Base-by-base conservation (phyloP, 2,888 invertebrate genomes). In the Steinernema scapterisci region DNA sequence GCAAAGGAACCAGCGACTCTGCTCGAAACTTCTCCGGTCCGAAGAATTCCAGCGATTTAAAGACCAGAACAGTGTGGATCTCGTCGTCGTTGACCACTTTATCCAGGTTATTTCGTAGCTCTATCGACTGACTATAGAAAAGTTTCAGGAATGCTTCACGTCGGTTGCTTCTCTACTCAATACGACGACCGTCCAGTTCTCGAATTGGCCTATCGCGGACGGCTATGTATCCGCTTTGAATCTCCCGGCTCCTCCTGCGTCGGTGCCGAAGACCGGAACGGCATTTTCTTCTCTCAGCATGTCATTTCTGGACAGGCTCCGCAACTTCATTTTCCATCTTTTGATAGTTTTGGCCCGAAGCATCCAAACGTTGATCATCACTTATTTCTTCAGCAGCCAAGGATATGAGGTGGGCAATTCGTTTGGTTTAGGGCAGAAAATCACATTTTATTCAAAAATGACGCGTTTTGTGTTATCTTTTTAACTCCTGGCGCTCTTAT, bases 191-290 rank as follows among this genome's bases (percentile, higher is more conserved):
- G 77, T 85, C 27, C 83, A 84, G 70, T 85, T 83, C 72, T 83
- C 83, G 13, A 85, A 85, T 72, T 85, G 85, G 85, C 85, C 85
- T 1, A 80, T 85, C 19, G 78, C 84, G n/a, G 85, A 85, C 71
- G 85, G 84, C 13, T 85, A 85, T 70, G 77, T 83, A 1, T 78
- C 83, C 19, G 79, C 83, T 7, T 70, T 85, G 38, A 85, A 85
- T 71, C 77, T 85, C 19, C 85, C 85, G 23, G 79, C 83, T 0
- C 76, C 79, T 16, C 83, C 85, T 0, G 79, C 83, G 1, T 75
- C 78, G 2, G 78, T 80, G 56, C 82, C 85, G 5, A 83, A 83
- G 73, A 85, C 85, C 25, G 84, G 85, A 21, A 84, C 83, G 23
- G 76, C 79, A 11, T 80, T 79, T 71, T 79, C 82, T 16, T 77